Evolutionary conservation across 1,140 invertebrate species (phyloP).

Genomic region (Microvelia longipes): DNA sequence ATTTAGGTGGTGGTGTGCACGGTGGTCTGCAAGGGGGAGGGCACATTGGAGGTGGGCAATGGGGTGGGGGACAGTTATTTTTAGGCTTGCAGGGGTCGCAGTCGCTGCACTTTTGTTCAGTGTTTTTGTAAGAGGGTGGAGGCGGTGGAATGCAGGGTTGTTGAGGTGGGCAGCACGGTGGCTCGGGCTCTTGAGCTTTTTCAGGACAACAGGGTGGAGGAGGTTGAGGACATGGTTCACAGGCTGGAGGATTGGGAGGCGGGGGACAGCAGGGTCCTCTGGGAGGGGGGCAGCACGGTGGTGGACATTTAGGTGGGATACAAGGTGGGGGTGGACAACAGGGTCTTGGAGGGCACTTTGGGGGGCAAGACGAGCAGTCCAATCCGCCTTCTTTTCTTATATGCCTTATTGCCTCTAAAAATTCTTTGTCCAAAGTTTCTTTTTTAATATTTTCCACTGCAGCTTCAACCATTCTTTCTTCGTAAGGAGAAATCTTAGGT

Average conservation of each 20-base stretch:
- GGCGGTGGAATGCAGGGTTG: background rate
- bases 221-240: background rate
- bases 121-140: background rate
- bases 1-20: background rate
- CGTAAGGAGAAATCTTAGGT: constrained; percentile 3
- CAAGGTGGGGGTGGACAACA: background rate
- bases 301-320: background rate
- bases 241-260: background rate
- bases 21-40: background rate
- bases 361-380: background rate
- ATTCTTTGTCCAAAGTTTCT: constrained; percentile 3
- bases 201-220: background rate
- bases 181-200: too few relatives aligned
- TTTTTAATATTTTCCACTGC: constrained; percentile 5
- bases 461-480: constrained; percentile 4
- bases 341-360: background rate
- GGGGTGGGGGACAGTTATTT: too few relatives aligned
- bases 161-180: background rate
- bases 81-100: too few relatives aligned
- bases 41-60: too few relatives aligned
- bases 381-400: background rate
- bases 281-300: background rate
- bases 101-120: too few relatives aligned
- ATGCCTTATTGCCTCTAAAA: background rate
- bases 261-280: background rate